phyloP scores from a whole-genome alignment of 2,113 vertebrate species.

The Suncus etruscus region DNA sequence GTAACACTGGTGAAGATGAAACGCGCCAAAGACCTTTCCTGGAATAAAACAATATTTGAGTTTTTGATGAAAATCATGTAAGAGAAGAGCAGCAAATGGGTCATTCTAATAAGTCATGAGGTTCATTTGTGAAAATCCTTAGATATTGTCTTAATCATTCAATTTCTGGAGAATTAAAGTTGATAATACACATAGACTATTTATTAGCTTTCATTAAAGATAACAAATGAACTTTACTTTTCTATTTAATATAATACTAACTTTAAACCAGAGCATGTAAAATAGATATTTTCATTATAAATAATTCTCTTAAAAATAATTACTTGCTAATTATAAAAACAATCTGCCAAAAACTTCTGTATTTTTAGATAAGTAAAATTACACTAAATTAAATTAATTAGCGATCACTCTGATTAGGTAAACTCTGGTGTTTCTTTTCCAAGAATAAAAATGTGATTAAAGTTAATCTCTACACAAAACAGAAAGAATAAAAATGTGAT shows the following conservation, averaged over 20 bases:
- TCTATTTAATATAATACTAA: not conserved
- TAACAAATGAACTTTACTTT: not conserved
- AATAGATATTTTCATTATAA: not conserved
- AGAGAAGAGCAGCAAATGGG: not conserved
- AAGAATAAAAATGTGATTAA: not conserved
- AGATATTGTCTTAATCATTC: not conserved
- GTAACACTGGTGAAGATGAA: not conserved
- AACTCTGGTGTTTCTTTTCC: not conserved
- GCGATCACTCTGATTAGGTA: not conserved
- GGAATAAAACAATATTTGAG: not conserved
- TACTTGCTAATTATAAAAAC: not conserved
- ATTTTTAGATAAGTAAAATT: not conserved
- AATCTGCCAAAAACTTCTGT: not conserved
- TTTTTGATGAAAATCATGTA: not conserved
- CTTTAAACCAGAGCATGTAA: not conserved
- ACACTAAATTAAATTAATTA: not conserved
- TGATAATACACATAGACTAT: not conserved
- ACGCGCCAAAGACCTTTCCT: not conserved
- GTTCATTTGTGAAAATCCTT: conserved; percentile 5
- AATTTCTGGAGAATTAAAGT: conserved; percentile 30
- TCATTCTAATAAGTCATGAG: not conserved
- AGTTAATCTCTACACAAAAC: not conserved
- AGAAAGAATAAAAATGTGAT: not conserved
- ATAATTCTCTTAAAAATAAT: not conserved
- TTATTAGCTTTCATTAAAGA: not conserved